Evolutionary conservation across 1,140 invertebrate species (phyloP).

Genomic region (Melitaea cinxia): DNA sequence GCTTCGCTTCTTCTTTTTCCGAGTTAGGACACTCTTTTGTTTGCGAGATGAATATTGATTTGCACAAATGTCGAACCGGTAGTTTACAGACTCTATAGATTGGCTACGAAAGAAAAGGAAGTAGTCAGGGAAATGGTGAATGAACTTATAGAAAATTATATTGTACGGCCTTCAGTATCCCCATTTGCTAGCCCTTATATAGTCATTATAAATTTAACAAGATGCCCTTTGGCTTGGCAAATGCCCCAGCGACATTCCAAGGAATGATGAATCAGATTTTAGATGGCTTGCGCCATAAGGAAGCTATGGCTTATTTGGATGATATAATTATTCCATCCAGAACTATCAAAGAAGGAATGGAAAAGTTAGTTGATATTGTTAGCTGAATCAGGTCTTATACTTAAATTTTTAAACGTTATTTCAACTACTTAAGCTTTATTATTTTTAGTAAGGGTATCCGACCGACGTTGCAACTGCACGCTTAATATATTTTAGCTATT

Average conservation of each 20-base stretch:
- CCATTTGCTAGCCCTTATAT: conserved; percentile 29
- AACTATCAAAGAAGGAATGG: conserved; percentile 3
- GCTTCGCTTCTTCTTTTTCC: too few species aligned
- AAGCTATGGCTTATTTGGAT: conserved; percentile 21
- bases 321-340: conserved; percentile 12
- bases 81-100: too few species aligned
- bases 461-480: too few species aligned
- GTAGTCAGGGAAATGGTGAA: conserved; percentile 25
- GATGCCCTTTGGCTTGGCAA: conserved; percentile 28
- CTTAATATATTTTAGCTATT: too few species aligned
- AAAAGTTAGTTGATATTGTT: conserved; percentile 11
- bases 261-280: conserved; percentile 25
- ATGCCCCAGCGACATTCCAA: conserved; percentile 28
- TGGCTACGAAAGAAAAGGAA: not conserved
- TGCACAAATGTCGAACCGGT: too few species aligned
- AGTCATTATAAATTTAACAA: conserved; percentile 26
- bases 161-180: conserved; percentile 30
- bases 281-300: conserved; percentile 12
- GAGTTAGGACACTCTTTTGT: too few species aligned
- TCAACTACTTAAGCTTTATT: conserved; percentile 13
- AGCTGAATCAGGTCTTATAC: conserved; percentile 7
- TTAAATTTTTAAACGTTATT: conserved; percentile 15
- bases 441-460: conserved; percentile 10
- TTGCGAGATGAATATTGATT: too few species aligned
- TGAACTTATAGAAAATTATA: conserved; percentile 39